phyloP scores from a whole-genome alignment of 2,888 invertebrate genomes.

The Mythimna lalbum region DNA sequence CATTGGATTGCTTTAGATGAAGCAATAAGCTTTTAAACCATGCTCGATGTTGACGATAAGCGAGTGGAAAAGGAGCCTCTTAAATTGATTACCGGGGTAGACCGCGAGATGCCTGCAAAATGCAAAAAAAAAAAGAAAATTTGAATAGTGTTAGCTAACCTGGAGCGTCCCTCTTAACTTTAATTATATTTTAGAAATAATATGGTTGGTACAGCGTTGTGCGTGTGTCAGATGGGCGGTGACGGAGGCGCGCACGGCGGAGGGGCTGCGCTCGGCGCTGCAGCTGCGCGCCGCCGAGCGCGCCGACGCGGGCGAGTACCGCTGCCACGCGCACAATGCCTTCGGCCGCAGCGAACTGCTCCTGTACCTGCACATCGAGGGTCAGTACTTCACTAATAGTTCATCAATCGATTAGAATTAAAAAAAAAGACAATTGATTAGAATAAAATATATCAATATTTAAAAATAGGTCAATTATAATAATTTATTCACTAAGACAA shows the following conservation, averaged over 20 bases:
- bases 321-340: constrained; percentile 93
- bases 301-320: constrained; percentile 93
- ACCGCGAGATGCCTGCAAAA: too few relatives aligned
- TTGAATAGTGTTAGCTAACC: too few relatives aligned
- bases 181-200: background rate
- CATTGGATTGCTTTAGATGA: too few relatives aligned
- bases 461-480: too few relatives aligned
- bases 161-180: background rate
- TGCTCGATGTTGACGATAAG: too few relatives aligned
- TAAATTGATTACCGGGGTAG: too few relatives aligned
- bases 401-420: background rate
- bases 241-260: constrained; percentile 92
- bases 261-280: constrained; percentile 92
- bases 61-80: too few relatives aligned
- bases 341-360: constrained; percentile 92
- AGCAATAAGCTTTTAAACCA: too few relatives aligned
- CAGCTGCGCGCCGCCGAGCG: constrained; percentile 92
- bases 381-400: constrained; percentile 68
- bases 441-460: too few relatives aligned
- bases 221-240: constrained; percentile 86
- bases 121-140: too few relatives aligned
- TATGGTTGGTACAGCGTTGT: background rate
- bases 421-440: too few relatives aligned
- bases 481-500: too few relatives aligned
- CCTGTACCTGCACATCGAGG: constrained; percentile 92